A percentile compares a stretch with the other conserved stretches of the same genome.
These are phyloP conservation scores for Nysson spinosus DNA, from an alignment of 2,888 invertebrate genomes.

Conservation along the genomic window DNA sequence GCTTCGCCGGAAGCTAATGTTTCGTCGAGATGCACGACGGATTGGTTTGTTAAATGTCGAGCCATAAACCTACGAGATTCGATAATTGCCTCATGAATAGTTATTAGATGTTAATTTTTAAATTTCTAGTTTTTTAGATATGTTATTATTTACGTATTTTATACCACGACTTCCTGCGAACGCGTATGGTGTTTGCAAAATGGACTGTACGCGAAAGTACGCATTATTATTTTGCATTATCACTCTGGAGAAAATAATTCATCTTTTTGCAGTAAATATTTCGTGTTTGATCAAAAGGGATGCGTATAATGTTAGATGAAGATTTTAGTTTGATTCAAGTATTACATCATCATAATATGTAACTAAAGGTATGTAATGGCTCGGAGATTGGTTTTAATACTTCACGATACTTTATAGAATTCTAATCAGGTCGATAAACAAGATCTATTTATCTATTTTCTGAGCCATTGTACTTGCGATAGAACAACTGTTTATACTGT, in stretches of 20 bases:
- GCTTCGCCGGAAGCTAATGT: background rate
- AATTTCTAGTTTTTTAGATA: conserved; percentile 11
- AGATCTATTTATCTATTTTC: conserved; percentile 12
- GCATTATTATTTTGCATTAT: background rate
- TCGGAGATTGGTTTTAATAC: too few relatives aligned
- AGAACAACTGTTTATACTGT: conserved; percentile 47
- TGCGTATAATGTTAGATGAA: too few relatives aligned
- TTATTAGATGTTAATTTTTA: too few relatives aligned
- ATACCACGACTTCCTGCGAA: conserved; percentile 5
- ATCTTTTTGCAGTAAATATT: too few relatives aligned
- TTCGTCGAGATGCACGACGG: background rate
- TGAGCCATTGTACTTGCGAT: conserved; percentile 40
- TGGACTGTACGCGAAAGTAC: background rate
- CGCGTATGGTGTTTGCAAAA: background rate
- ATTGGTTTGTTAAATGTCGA: conserved; percentile 1
- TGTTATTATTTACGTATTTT: conserved; percentile 28
- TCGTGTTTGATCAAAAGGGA: too few relatives aligned
- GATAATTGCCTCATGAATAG: background rate
- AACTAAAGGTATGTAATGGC: conserved; percentile 58
- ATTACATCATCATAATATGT: conserved; percentile 46
- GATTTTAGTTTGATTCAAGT: conserved; percentile 40
- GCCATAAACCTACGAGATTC: conserved; percentile 14
- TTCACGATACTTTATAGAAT: too few relatives aligned
- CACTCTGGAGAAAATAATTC: too few relatives aligned
- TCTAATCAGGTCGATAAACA: too few relatives aligned